Percentiles rank a stretch among this genome's conserved stretches.
Conservation (phyloP, 2,797 vertebrate genomes). For the Paratrypauchen microcephalus region DNA sequence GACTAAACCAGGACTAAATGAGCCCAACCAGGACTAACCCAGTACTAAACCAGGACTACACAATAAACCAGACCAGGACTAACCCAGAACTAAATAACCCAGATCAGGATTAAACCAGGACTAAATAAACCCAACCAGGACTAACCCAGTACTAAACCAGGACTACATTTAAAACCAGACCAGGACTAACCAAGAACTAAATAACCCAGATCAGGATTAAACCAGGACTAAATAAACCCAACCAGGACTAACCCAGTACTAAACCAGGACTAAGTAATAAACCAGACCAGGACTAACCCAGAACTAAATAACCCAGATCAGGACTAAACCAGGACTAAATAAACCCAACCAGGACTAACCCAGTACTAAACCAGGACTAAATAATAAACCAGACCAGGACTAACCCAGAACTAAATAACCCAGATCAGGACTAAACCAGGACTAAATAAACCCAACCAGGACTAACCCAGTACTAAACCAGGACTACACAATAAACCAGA, state of each 20-base stretch:
- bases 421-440: too few relatives aligned
- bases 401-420: too few relatives aligned
- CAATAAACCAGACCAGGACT: background rate
- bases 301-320: too few relatives aligned
- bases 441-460: background rate
- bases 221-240: background rate
- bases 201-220: background rate
- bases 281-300: too few relatives aligned
- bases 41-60: too few relatives aligned
- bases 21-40: too few relatives aligned
- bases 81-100: background rate
- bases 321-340: too few relatives aligned
- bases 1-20: too few relatives aligned
- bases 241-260: background rate
- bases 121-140: background rate
- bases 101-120: too few relatives aligned
- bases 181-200: background rate
- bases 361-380: background rate
- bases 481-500: background rate
- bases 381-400: too few relatives aligned
- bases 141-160: too few relatives aligned
- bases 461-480: background rate
- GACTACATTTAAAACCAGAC: too few relatives aligned
- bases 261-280: background rate
- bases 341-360: background rate